Percentiles rank a stretch among this genome's conserved stretches.
These are phyloP conservation scores for Pogonognathellus flavescens DNA, from an alignment of 1,140 invertebrate species.

Conservation along the genomic window DNA sequence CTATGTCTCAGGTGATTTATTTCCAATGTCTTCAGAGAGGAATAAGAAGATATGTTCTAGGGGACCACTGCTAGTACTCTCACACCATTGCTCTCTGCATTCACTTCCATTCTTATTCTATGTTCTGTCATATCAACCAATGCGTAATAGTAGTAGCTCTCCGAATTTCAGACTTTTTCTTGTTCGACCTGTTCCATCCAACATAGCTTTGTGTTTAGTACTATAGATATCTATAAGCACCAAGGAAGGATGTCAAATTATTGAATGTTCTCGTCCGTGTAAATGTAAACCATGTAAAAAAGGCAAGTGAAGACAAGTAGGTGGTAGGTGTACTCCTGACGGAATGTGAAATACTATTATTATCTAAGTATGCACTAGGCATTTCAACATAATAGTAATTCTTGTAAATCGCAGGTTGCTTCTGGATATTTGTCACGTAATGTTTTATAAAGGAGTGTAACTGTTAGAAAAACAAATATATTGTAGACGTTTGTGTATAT, in stretches of 20 bases:
- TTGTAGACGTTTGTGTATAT: not conserved
- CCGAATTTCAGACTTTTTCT: not conserved
- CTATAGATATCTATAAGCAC: not conserved
- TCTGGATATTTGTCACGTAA: constrained; percentile 33
- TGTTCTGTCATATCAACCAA: constrained; percentile 23
- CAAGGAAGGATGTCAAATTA: not conserved
- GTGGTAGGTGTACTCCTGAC: not conserved
- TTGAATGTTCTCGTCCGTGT: not conserved
- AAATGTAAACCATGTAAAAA: not conserved
- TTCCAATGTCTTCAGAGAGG: not conserved
- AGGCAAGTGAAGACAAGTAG: not conserved
- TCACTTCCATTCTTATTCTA: not conserved
- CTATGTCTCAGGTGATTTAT: constrained; percentile 31
- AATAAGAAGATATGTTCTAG: constrained; percentile 35
- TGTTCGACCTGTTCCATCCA: not conserved
- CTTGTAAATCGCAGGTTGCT: constrained; percentile 23
- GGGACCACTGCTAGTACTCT: constrained; percentile 7
- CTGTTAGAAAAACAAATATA: constrained; percentile 32
- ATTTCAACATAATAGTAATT: constrained; percentile 38
- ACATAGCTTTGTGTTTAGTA: not conserved
- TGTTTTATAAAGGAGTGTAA: constrained; percentile 35
- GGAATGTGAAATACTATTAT: not conserved
- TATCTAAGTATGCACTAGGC: not conserved
- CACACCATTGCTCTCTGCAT: constrained; percentile 14
- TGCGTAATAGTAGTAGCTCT: not conserved